Percentiles rank a stretch among this genome's conserved stretches.
phyloP scores from a whole-genome alignment of 1,140 invertebrate species.

The Aphelinus certus region DNA sequence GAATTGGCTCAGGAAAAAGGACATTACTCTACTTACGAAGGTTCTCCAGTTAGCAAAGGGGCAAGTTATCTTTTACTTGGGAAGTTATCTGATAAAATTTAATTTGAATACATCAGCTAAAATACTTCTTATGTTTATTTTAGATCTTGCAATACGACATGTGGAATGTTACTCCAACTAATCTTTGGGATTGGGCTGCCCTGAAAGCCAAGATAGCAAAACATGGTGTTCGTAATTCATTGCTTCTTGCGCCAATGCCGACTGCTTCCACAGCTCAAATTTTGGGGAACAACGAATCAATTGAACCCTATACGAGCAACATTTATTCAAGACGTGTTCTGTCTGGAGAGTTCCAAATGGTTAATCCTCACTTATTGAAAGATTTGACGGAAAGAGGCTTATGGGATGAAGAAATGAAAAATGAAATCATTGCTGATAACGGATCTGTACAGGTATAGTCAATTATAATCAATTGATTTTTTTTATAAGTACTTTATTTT shows the following conservation, averaged over 20 bases:
- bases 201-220: constrained; percentile 89
- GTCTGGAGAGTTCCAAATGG: constrained; percentile 90
- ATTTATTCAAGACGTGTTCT: constrained; percentile 94
- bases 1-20: constrained; percentile 91
- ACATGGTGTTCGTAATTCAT: constrained; percentile 93
- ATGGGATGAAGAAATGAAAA: constrained; percentile 98
- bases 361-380: constrained; percentile 95
- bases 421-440: constrained; percentile 88
- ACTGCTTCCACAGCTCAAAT: constrained; percentile 99
- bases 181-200: constrained; percentile 88
- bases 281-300: constrained; percentile 97
- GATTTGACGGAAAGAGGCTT: constrained; percentile 91
- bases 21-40: constrained; percentile 90
- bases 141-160: constrained; percentile 97
- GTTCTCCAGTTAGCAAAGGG: constrained; percentile 93
- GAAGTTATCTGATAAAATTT: background rate
- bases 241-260: constrained; percentile 97
- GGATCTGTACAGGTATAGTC: constrained; percentile 85
- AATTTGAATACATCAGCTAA: background rate
- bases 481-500: constrained; percentile 13
- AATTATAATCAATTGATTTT: background rate
- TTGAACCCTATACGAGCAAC: constrained; percentile 98
- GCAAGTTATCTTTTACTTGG: constrained; percentile 59
- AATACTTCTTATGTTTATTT: constrained; percentile 23
- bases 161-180: constrained; percentile 92